Base-by-base conservation (phyloP, 2,888 invertebrate species). In the Drosophila kokeensis region DNA sequence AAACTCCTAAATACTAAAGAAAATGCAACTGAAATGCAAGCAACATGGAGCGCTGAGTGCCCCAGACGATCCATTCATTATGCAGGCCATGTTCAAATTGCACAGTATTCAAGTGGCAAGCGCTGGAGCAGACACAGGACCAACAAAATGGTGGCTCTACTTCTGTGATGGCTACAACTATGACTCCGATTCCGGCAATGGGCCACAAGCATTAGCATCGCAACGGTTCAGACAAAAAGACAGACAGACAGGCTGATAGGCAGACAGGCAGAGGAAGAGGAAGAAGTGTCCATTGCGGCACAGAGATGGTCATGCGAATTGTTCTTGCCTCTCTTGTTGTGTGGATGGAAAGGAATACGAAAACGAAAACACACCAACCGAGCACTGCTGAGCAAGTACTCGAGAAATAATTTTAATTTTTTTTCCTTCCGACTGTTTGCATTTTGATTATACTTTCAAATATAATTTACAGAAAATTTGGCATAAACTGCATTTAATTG, bases 361-460 rank as follows among this genome's bases (percentile, higher is more conserved):
- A 69, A 63, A 36, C n/a, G 13, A 63, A 67, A 59, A 36, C 60
- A 57, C 24, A 61, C 24, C 38, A 58, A 55, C 24, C 10, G 18
- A 30, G 18, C 38, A 48, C 60, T 55, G 57, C 52, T 55, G 52
- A 45, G 49, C 57, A 54, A 82, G 73, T 69, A 69, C 70, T 86
- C 49, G 69, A 69, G 78, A 88, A 66, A 83, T 81, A 74, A 69
- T 79, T 82, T 85, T 68, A 30, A 58, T 70, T 63, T 55, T 58
- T 58, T 62, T 7, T 13, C 13, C 48, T 66, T 36, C 27, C 13
- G 24, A 50, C 63, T 77, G 81, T 76, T 83, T 68, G 75, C 68
- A 76, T 81, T 81, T 89, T 80, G 82, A 89, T 89, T 84, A 87
- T 87, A 85, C 87, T 82, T 82, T 82, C 76, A 89, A 85, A 89